These are phyloP conservation scores for Himalopsyche phryganea DNA, from an alignment of 1,140 invertebrate species.

Conservation along the genomic window DNA sequence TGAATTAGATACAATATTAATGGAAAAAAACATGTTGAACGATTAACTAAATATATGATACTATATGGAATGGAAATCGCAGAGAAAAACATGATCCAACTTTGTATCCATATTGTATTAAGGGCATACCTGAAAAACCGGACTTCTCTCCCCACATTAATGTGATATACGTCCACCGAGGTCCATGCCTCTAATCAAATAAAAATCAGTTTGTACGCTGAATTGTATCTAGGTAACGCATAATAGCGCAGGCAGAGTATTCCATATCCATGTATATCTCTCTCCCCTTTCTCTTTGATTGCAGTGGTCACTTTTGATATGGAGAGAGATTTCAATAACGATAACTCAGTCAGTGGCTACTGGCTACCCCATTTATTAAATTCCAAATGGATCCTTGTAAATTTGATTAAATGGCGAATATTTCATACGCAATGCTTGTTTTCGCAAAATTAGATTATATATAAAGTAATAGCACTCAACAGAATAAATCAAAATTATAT, in stretches of 20 bases:
- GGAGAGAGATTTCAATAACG: conserved; percentile 29
- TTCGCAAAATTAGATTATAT: conserved; percentile 2
- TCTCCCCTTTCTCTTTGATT: conserved; percentile 17
- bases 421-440: not conserved
- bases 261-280: not conserved
- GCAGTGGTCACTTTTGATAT: conserved; percentile 33
- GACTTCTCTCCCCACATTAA: not conserved
- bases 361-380: conserved; percentile 14
- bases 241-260: not conserved
- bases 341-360: conserved; percentile 16
- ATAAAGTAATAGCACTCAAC: too few relatives aligned
- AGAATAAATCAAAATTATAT: too few relatives aligned
- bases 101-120: too few relatives aligned
- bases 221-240: conserved; percentile 17
- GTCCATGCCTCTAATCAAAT: conserved; percentile 30
- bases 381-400: not conserved
- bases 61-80: too few relatives aligned
- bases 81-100: too few relatives aligned
- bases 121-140: conserved; percentile 7
- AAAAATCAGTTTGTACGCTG: conserved; percentile 28
- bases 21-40: too few relatives aligned
- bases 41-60: too few relatives aligned
- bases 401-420: too few relatives aligned
- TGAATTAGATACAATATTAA: too few relatives aligned
- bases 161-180: not conserved